Percentiles rank a stretch among this genome's conserved stretches.
These are phyloP conservation scores for Macrobrachium nipponense DNA, from an alignment of 1,140 invertebrate species.

Conservation along the genomic window DNA sequence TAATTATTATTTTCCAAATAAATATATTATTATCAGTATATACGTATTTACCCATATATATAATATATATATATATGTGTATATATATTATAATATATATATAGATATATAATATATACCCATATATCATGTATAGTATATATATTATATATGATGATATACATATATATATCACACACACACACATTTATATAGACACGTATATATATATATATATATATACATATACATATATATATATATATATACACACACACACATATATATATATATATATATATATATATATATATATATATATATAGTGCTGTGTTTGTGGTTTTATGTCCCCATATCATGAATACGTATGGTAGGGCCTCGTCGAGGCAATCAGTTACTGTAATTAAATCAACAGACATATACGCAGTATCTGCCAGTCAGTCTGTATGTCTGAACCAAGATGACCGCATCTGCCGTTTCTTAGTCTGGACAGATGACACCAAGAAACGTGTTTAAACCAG, in stretches of 20 bases:
- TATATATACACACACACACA: background rate
- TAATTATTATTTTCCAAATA: background rate
- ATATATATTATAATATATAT: constrained; percentile 1
- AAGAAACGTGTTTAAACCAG: too few species aligned
- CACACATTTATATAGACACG: background rate
- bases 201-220: background rate
- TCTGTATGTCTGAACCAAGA: background rate
- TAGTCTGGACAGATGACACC: too few species aligned
- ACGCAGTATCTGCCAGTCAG: too few species aligned
- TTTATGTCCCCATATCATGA: too few species aligned
- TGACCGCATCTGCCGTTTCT: too few species aligned
- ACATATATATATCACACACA: background rate
- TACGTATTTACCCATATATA: background rate
- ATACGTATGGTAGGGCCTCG: too few species aligned
- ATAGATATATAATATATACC: background rate
- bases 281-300: constrained; percentile 11
- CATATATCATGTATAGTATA: background rate
- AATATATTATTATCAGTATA: background rate
- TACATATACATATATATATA: background rate
- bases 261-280: constrained; percentile 8
- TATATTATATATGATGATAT: background rate
- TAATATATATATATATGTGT: background rate
- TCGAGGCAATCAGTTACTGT: too few species aligned
- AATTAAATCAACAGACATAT: too few species aligned
- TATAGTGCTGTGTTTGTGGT: too few species aligned